Conservation (phyloP, 2,888 invertebrate genomes). For the Xylota sylvarum region DNA sequence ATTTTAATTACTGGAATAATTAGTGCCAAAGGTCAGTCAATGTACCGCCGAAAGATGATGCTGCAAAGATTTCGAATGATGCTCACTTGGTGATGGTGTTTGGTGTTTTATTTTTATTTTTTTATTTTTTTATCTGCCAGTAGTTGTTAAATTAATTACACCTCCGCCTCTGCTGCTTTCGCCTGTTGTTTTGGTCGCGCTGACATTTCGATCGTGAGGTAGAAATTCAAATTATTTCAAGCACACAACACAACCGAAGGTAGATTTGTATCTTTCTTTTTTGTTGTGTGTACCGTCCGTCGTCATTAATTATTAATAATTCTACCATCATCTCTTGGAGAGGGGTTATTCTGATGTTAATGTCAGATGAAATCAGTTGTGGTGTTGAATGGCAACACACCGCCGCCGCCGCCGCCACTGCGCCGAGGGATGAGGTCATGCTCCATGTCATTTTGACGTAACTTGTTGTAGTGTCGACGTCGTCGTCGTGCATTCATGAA, state of each 20-base stretch:
- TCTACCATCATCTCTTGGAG: constrained; percentile 57
- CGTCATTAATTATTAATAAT: constrained; percentile 68
- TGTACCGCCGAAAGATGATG: constrained; percentile 55
- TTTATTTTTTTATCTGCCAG: constrained; percentile 15
- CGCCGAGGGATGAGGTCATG: constrained; percentile 69
- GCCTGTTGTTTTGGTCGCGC: constrained; percentile 32
- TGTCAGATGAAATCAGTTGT: constrained; percentile 55
- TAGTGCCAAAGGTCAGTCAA: constrained; percentile 66
- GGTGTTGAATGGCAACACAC: constrained; percentile 45
- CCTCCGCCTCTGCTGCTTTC: constrained; percentile 61
- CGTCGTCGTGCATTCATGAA: constrained; percentile 58
- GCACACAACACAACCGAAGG: constrained; percentile 6
- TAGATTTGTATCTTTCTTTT: constrained; percentile 59
- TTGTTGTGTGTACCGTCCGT: not conserved
- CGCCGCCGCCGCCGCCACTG: constrained; percentile 6
- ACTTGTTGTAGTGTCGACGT: constrained; percentile 44
- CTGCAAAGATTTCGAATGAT: constrained; percentile 41
- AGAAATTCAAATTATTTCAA: constrained; percentile 58
- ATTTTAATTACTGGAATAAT: constrained; percentile 77
- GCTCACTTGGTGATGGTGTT: constrained; percentile 15
- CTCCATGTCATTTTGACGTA: constrained; percentile 67
- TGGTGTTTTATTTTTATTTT: constrained; percentile 18
- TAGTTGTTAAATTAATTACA: constrained; percentile 67
- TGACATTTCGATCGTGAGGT: constrained; percentile 71
- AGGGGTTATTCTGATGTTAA: constrained; percentile 47